Evolutionary conservation across 2,888 invertebrate genomes (phyloP).

Genomic region (Chloroclysta siterata): DNA sequence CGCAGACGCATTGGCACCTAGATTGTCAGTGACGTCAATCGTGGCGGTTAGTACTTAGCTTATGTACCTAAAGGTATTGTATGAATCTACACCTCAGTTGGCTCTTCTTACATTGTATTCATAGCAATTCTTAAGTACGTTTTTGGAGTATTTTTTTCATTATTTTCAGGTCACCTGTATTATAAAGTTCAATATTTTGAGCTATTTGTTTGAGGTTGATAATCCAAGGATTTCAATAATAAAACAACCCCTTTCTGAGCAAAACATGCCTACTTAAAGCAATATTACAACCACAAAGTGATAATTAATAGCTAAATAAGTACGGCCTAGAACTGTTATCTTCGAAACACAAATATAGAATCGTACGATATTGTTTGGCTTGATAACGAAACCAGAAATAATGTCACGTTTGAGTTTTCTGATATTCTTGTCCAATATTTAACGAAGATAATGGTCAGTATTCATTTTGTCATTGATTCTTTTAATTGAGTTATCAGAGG

Average conservation of each 20-base stretch:
- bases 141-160: no score
- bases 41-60: constrained; percentile 1
- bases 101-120: not conserved
- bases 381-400: constrained; percentile 13
- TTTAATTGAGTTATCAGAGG: no score
- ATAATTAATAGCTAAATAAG: not conserved
- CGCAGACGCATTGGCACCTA: constrained; percentile 32
- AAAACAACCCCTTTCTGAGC: no score
- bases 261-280: no score
- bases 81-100: no score
- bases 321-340: constrained; percentile 23
- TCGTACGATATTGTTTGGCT: constrained; percentile 45
- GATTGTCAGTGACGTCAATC: constrained; percentile 28
- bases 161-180: no score
- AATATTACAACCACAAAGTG: not conserved
- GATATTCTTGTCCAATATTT: constrained; percentile 7
- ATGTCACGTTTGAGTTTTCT: constrained; percentile 8
- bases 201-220: no score
- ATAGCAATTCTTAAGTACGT: not conserved
- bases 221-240: no score
- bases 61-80: not conserved
- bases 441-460: not conserved
- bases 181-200: no score
- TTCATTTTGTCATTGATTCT: no score
- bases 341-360: constrained; percentile 34